These are phyloP conservation scores for Oncopodura yosiiana DNA, from an alignment of 1,140 invertebrate genomes.

Conservation along the genomic window DNA sequence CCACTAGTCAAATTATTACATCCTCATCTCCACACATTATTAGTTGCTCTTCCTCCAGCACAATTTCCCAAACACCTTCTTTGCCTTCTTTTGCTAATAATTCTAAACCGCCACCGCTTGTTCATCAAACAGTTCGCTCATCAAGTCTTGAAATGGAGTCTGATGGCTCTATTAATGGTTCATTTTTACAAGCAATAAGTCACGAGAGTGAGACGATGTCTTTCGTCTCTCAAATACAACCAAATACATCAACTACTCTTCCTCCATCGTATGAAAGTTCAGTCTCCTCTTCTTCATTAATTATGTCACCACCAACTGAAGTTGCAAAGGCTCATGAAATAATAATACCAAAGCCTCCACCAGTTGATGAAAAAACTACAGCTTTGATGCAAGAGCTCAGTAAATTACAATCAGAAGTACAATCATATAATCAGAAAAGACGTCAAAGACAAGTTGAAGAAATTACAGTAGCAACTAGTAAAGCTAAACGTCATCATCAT, in stretches of 20 bases:
- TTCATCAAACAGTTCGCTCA: conserved; percentile 28
- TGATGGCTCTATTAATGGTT: too few relatives aligned
- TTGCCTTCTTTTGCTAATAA: conserved; percentile 27
- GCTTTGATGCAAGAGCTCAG: conserved; percentile 33
- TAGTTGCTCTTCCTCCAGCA: conserved; percentile 26
- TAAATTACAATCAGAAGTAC: conserved; percentile 29
- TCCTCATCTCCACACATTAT: conserved; percentile 10
- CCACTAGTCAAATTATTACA: conserved; percentile 5
- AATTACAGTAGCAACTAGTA: neutral
- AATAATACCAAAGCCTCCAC: neutral
- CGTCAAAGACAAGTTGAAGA: conserved; percentile 15
- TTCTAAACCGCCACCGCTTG: conserved; percentile 17
- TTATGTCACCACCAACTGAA: neutral
- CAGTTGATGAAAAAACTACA: conserved; percentile 20
- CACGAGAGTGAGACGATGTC: too few relatives aligned
- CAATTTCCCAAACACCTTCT: conserved; percentile 34
- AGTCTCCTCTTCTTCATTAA: neutral
- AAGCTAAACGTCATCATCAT: neutral
- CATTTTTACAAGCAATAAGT: too few relatives aligned
- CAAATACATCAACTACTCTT: neutral
- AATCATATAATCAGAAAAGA: conserved; percentile 23
- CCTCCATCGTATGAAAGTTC: too few relatives aligned
- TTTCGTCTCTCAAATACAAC: neutral
- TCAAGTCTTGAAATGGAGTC: conserved; percentile 18
- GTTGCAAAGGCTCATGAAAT: neutral